Percentiles rank a stretch among this genome's conserved stretches.
These are phyloP conservation scores for Philereme transversata DNA, from an alignment of 2,888 invertebrate species.

Conservation along the genomic window DNA sequence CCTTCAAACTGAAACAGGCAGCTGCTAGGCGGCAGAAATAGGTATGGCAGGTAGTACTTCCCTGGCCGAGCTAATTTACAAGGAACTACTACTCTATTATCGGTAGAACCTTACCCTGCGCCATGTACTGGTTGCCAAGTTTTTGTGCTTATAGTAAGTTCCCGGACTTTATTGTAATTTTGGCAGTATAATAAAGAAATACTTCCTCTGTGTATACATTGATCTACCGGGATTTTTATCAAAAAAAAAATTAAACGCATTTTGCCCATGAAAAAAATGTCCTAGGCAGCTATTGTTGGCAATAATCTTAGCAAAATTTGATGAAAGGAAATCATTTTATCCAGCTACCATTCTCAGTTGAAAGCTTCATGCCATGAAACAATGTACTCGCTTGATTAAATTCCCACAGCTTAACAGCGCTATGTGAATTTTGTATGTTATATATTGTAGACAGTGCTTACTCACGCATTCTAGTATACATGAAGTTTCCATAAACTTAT, in stretches of 20 bases:
- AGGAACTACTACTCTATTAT: neutral
- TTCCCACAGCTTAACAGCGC: conserved; percentile 12
- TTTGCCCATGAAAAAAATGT: neutral
- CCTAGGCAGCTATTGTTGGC: neutral
- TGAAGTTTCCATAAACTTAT: conserved; percentile 32
- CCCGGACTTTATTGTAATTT: neutral
- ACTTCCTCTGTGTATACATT: neutral
- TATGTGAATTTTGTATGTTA: conserved; percentile 2
- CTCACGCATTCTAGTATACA: conserved; percentile 14
- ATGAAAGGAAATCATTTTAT: conserved; percentile 6
- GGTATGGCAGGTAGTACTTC: too few relatives aligned
- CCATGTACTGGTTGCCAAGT: neutral
- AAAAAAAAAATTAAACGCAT: neutral
- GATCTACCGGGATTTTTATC: neutral
- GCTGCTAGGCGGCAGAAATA: too few relatives aligned
- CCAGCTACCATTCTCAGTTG: conserved; percentile 5
- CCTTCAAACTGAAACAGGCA: too few relatives aligned
- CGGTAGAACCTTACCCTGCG: neutral
- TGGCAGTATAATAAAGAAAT: neutral
- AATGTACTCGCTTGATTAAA: conserved; percentile 12
- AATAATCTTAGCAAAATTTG: conserved; percentile 3
- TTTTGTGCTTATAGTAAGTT: neutral
- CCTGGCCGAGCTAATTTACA: too few relatives aligned
- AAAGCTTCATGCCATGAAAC: neutral
- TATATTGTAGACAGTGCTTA: conserved; percentile 7